Percentiles rank a stretch among this genome's conserved stretches.
Evolutionary conservation across 2,113 vertebrate genomes (phyloP).

Genomic region (Picathartes gymnocephalus): DNA sequence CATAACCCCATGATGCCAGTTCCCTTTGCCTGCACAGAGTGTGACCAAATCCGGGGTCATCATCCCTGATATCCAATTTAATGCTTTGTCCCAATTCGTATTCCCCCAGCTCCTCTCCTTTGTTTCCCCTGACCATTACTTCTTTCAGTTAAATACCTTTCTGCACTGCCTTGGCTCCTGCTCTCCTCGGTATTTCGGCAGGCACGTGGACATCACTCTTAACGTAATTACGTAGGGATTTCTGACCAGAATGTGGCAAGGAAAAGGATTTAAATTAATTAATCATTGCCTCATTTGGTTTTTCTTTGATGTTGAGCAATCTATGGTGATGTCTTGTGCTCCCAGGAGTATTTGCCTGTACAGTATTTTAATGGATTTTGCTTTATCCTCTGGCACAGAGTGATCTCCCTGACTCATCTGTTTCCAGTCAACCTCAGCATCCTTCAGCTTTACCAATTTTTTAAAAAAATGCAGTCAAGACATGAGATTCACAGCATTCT

Average conservation of each 20-base stretch:
- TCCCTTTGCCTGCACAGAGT: neutral
- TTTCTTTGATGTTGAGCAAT: neutral
- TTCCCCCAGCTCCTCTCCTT: neutral
- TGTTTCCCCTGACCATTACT: neutral
- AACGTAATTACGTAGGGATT: neutral
- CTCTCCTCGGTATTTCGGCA: neutral
- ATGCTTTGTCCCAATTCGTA: neutral
- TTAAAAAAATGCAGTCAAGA: neutral
- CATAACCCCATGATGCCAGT: neutral
- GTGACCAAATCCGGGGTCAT: accelerated
- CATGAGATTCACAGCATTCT: neutral
- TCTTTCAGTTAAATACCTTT: neutral
- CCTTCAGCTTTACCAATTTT: neutral
- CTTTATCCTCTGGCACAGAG: neutral
- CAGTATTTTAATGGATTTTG: neutral
- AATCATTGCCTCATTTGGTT: neutral
- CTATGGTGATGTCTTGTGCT: neutral
- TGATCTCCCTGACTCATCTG: neutral
- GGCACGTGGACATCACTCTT: neutral
- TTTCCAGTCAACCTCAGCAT: neutral
- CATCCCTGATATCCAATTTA: neutral
- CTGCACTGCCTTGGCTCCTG: neutral
- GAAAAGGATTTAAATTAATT: neutral
- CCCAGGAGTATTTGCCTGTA: neutral
- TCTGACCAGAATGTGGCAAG: neutral